Evolutionary conservation across 2,797 vertebrate species (phyloP), one percentile per base, ranked within the genome.

Genomic region (Coregonus sp.): DNA sequence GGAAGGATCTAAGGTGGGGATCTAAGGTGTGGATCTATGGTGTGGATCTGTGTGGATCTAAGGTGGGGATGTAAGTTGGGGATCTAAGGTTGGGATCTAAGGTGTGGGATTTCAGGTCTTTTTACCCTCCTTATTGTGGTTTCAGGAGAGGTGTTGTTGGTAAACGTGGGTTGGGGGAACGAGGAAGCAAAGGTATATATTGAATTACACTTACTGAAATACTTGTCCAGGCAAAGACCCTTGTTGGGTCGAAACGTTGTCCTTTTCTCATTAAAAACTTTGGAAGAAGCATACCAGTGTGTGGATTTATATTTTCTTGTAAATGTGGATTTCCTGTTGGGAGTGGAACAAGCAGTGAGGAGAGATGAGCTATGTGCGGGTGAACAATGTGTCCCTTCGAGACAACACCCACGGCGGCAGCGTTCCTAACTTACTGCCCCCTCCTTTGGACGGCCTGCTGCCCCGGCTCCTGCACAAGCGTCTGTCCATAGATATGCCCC

Each of bases 341-440:
- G 14, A 52, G 51, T 15, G 12, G 51, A n/a, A 59, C 18, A 59
- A n/a, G 54, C 54, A 14, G 52, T 1, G 86, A 85, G 85, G 82
- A 76, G 61, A 78, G 54, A 56, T 56, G 54, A 59, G 54, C 5
- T 59, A 59, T 7, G 54, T 76, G 66, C 4, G 82, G 15, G 85
- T 90, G 63, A 89, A 81, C 77, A 89, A 85, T 51, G 78, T 87
- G 5, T 14, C 86, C 52, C 76, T 91, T 67, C 85, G 89, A 35
- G 86, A 91, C 50, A 66, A 80, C 35, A 25, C 87, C 16, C 85
- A 87, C 29, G 89, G 93, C 74, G 94, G 93, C 78, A 94, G 92
- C 31, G 84, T 82, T 18, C 90, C 92, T n/a, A 90, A 86, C 79
- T 84, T 91, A 11, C 81, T 88, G 85, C 83, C 75, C 14, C 79